Evolutionary conservation across 2,797 vertebrate genomes (phyloP).

Genomic region (Setipinna tenuifilis): DNA sequence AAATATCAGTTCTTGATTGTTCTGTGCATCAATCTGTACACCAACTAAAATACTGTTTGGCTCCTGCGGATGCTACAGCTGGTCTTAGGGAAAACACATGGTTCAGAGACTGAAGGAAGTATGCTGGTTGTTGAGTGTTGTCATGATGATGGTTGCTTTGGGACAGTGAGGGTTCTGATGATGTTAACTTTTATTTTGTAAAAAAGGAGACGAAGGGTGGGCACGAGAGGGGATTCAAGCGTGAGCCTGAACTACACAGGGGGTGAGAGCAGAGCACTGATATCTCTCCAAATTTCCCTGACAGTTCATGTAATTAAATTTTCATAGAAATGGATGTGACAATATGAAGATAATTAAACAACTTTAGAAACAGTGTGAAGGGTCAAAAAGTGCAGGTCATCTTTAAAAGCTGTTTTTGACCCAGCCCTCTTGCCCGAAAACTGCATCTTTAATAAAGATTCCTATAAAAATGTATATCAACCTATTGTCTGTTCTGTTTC

Average conservation of each 20-base stretch:
- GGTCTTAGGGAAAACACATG: background rate
- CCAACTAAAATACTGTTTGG: constrained; percentile 40
- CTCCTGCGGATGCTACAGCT: constrained; percentile 30
- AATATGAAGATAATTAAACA: constrained; percentile 31
- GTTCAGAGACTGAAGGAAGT: constrained; percentile 28
- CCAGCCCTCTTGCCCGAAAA: constrained; percentile 26
- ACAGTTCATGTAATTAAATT: constrained; percentile 68
- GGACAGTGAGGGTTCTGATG: constrained; percentile 46
- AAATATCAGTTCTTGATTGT: constrained; percentile 27
- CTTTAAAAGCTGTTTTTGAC: background rate
- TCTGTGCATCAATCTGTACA: constrained; percentile 33
- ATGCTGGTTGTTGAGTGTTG: constrained; percentile 34
- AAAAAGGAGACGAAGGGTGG: constrained; percentile 47
- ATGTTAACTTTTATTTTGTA: constrained; percentile 62
- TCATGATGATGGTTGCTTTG: constrained; percentile 49
- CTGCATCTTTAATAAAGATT: constrained; percentile 57
- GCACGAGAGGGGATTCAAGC: background rate
- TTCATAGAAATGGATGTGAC: constrained; percentile 63
- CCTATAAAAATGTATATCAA: constrained; percentile 39
- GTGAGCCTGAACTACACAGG: constrained; percentile 68
- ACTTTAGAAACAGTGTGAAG: background rate
- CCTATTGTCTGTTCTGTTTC: background rate
- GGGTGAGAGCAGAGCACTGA: constrained; percentile 33
- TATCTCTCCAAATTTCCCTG: constrained; percentile 44
- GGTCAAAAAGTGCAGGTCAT: background rate